A percentile compares a stretch with the other conserved stretches of the same genome.
These are phyloP conservation scores for Austrolebias charrua DNA, from an alignment of 2,797 vertebrate species.

Conservation along the genomic window DNA sequence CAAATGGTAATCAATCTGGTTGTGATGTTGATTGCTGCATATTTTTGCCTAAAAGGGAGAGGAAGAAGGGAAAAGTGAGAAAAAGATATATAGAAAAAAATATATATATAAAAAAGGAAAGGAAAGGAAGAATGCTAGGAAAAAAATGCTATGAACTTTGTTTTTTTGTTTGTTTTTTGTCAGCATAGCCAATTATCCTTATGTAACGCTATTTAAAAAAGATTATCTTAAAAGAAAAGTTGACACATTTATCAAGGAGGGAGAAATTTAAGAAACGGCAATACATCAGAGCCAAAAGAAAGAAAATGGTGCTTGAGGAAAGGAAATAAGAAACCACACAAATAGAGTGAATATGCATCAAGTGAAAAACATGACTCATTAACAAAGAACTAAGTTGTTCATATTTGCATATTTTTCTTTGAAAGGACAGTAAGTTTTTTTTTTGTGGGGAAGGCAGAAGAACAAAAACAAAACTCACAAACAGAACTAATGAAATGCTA, in stretches of 20 bases:
- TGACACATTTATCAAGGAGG: background rate
- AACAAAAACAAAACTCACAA: too few relatives aligned
- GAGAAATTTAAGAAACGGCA: background rate
- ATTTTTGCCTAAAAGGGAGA: constrained; percentile 34
- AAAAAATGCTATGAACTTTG: constrained; percentile 11
- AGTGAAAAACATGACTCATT: too few relatives aligned
- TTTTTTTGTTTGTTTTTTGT: constrained; percentile 45
- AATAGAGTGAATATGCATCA: too few relatives aligned
- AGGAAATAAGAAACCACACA: too few relatives aligned
- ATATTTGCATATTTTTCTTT: too few relatives aligned
- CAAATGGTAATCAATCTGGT: constrained; percentile 44
- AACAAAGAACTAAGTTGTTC: too few relatives aligned
- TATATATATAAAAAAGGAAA: background rate
- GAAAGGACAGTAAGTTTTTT: too few relatives aligned
- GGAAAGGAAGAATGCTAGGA: too few relatives aligned
- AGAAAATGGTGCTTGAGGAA: background rate
- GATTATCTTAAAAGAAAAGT: too few relatives aligned
- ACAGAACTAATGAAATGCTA: too few relatives aligned
- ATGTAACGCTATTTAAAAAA: background rate
- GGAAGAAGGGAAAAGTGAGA: constrained; percentile 22
- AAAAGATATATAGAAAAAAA: too few relatives aligned
- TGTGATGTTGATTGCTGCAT: constrained; percentile 45
- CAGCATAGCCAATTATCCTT: constrained; percentile 39
- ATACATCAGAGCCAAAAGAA: background rate
- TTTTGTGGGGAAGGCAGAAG: too few relatives aligned